Evolutionary conservation across 2,888 invertebrate species (phyloP), one percentile per base, ranked within the genome.

Genomic region (Drosophila buzzatii): DNA sequence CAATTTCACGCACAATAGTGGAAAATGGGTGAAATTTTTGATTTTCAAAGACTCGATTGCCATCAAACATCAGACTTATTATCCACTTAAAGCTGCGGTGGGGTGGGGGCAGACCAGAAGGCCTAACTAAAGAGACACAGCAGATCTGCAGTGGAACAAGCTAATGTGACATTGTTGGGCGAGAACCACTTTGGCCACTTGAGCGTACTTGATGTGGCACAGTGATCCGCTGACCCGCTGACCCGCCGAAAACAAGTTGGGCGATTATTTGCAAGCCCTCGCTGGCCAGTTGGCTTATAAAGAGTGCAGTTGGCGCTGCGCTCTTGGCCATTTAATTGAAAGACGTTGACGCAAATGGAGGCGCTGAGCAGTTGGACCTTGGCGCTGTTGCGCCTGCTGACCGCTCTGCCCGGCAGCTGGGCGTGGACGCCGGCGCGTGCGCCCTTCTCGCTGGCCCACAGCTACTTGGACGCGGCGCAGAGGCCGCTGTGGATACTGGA

Each of bases 401-500:
- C 64, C 35, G 66, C 61, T 3, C n/a, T 76, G 1, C 45, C 62
- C 23, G 56, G 33, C 35, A 56, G 45, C 58, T 74, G 66, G 63
- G 39, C 66, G 1, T 78, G 78, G 79, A 35, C 64, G 9, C 60
- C 61, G 14, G 39, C 45, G 2, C 18, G 41, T 8, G 12, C 57
- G 12, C 71, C 58, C 1, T 55, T 53, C 37, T 39, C 71, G 6
- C 9, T 60, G 55, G 68, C 47, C 35, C 63, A 58, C 44, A 80
- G 44, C 45, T 91, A 89, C 58, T 51, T 92, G 56, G 80, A 84
- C 42, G 72, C 70, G 0, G 75, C 67, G 0, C 76, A 89, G 44
- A 85, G 89, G 0, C 92, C 92, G 3, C 73, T 92, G 0, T 92
- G 92, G 92, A 90, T 92, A 67, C 81, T 92, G 14, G 85, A 92